Percentiles rank a stretch among this genome's conserved stretches.
phyloP scores from a whole-genome alignment of 1,140 invertebrate species.

The Heterodera schachtii region DNA sequence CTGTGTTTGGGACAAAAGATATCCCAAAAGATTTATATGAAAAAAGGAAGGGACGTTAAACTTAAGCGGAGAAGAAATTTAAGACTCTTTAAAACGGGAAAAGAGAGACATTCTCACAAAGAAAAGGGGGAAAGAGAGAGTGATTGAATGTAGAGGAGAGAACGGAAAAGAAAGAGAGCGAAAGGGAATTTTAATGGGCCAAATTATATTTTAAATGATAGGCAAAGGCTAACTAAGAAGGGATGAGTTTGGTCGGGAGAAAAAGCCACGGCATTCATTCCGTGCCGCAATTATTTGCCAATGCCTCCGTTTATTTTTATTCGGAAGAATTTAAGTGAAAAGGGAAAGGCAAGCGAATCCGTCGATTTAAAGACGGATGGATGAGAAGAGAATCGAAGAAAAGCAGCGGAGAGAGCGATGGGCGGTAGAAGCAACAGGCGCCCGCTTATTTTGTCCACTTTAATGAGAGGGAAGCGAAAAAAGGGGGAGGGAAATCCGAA shows the following conservation, averaged over 20 bases:
- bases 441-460: neutral
- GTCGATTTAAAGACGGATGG: neutral
- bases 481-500: neutral
- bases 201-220: neutral
- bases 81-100: no score
- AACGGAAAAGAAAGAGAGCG: no score
- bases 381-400: neutral
- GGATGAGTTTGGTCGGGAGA: no score
- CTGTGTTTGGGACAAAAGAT: no score
- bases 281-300: neutral
- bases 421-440: neutral
- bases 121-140: no score
- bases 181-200: neutral
- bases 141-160: no score
- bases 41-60: no score
- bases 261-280: neutral
- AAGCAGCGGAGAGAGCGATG: neutral
- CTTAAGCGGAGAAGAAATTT: no score
- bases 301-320: neutral
- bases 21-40: no score
- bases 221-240: neutral
- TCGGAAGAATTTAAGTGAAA: neutral
- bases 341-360: neutral
- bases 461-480: neutral
- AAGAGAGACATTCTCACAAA: no score